phyloP scores from a whole-genome alignment of 2,888 invertebrate species.

The Uropetala carovei region DNA sequence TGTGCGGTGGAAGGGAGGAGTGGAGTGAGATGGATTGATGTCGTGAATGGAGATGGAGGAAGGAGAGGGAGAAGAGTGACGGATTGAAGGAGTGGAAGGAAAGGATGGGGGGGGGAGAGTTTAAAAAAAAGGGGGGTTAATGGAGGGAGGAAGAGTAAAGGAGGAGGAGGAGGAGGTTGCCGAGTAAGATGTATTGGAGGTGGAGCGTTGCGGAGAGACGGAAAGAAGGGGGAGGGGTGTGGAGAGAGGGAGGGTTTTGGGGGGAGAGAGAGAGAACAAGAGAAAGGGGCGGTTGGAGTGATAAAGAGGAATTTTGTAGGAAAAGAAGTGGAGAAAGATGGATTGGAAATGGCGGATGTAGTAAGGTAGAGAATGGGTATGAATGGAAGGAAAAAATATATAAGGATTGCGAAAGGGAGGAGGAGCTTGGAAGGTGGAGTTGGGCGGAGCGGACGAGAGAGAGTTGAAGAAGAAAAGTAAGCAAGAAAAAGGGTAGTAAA shows the following conservation, averaged over 20 bases:
- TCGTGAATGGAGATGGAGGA: background rate
- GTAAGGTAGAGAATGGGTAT: background rate
- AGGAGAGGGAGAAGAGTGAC: background rate
- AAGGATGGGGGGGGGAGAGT: background rate
- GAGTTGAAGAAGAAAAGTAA: background rate
- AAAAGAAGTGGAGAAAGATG: background rate
- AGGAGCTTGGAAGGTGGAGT: background rate
- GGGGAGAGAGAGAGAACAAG: background rate
- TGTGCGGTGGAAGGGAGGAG: background rate
- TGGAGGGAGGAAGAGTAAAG: background rate
- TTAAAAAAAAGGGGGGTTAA: background rate
- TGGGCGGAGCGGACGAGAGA: background rate
- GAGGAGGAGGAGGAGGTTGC: background rate
- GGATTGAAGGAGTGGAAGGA: background rate
- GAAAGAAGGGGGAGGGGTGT: background rate
- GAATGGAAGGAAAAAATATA: background rate
- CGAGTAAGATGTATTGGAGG: background rate
- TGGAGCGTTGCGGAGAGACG: background rate
- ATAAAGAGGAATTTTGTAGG: background rate
- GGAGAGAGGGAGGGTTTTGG: background rate
- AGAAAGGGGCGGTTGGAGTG: too few species aligned
- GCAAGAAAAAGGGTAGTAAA: background rate
- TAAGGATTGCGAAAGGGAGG: background rate
- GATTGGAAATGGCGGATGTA: background rate
- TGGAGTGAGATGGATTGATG: background rate